Evolutionary conservation across 2,113 vertebrate species (phyloP).

Genomic region (Bubalus kerabau): DNA sequence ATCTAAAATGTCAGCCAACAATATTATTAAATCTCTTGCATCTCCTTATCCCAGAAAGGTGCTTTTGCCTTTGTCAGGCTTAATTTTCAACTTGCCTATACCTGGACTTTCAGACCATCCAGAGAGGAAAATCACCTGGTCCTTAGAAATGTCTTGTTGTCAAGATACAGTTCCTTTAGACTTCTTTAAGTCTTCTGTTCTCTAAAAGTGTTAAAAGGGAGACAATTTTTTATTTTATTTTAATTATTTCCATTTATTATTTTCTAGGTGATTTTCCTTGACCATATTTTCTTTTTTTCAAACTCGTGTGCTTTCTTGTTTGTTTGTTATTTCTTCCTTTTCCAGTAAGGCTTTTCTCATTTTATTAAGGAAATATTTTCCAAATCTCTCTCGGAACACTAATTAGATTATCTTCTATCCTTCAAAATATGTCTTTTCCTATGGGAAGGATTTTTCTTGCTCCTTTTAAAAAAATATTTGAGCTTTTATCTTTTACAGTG

Average conservation of each 20-base stretch:
- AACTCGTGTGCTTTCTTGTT: not conserved
- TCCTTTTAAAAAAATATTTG: not conserved
- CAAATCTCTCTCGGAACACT: not conserved
- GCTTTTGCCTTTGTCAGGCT: not conserved
- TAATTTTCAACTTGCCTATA: not conserved
- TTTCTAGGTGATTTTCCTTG: not conserved
- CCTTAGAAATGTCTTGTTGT: not conserved
- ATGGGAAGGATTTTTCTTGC: not conserved
- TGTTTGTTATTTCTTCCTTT: not conserved
- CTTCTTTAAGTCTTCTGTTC: not conserved
- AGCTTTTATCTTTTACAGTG: not conserved
- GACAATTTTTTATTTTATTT: not conserved
- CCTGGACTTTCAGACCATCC: not conserved
- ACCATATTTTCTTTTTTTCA: not conserved
- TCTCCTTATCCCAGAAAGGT: not conserved
- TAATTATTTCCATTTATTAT: not conserved
- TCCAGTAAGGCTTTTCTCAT: not conserved
- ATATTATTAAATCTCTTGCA: not conserved
- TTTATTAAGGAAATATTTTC: not conserved
- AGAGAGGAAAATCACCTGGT: not conserved
- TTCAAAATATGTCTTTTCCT: not conserved
- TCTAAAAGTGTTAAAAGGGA: not conserved
- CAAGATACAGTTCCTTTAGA: not conserved
- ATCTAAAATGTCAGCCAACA: not conserved
- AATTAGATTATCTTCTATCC: not conserved